A percentile compares a stretch with the other conserved stretches of the same genome.
Conservation (phyloP, 2,888 invertebrate genomes). For the Calliopum simillimum region DNA sequence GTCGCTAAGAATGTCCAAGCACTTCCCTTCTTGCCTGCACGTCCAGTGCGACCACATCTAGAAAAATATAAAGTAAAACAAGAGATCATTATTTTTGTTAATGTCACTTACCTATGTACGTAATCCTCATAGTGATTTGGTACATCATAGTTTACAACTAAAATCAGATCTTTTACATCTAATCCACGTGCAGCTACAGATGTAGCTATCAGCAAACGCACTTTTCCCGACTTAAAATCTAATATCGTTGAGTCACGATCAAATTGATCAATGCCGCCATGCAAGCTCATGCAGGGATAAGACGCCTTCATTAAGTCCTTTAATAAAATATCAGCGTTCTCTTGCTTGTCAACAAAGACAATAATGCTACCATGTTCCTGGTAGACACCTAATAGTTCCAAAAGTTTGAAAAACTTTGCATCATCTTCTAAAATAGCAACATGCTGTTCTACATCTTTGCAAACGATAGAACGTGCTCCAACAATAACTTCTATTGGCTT, state of each 20-base stretch:
- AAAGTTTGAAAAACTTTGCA: slow-evolving; percentile 95
- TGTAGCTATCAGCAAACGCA: slow-evolving; percentile 94
- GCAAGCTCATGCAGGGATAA: slow-evolving; percentile 96
- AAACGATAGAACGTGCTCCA: slow-evolving; percentile 95
- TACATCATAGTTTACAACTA: slow-evolving; percentile 99
- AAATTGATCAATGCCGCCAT: slow-evolving; percentile 99
- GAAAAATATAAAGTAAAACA: not conserved
- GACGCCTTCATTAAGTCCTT: slow-evolving; percentile 97
- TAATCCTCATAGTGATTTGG: slow-evolving; percentile 99
- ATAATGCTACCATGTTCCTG: slow-evolving; percentile 92
- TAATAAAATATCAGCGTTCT: slow-evolving; percentile 92
- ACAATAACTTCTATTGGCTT: slow-evolving; percentile 98
- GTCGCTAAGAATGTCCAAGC: slow-evolving; percentile 97
- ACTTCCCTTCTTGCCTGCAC: slow-evolving; percentile 95
- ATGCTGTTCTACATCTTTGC: slow-evolving; percentile 97
- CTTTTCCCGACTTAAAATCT: slow-evolving; percentile 96
- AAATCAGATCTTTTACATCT: slow-evolving; percentile 97
- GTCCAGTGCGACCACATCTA: slow-evolving; percentile 90
- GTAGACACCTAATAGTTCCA: slow-evolving; percentile 96
- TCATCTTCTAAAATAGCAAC: slow-evolving; percentile 95
- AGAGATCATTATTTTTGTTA: not conserved
- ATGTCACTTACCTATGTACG: slow-evolving; percentile 78
- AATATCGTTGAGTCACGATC: slow-evolving; percentile 97
- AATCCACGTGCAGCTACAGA: slow-evolving; percentile 98
- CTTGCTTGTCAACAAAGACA: slow-evolving; percentile 98